Conservation (phyloP, 2,113 vertebrate species). For the Prionailurus viverrinus region DNA sequence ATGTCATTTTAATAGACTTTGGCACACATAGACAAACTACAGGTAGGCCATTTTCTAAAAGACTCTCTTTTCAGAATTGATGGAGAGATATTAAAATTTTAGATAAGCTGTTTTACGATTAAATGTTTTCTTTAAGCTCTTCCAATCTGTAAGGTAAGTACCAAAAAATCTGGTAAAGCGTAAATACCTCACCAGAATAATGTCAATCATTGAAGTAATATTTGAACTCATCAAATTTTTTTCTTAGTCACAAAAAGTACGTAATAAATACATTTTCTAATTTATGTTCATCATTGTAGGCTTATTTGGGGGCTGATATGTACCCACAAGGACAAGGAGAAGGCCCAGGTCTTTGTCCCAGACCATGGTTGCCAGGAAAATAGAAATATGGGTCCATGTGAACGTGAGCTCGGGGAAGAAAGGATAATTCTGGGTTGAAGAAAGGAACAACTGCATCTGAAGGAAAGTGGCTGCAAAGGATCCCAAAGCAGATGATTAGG, state of each 20-base stretch:
- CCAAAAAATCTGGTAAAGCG: background rate
- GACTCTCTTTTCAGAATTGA: background rate
- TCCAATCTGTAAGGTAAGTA: background rate
- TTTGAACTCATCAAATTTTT: background rate
- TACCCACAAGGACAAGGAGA: background rate
- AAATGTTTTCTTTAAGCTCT: conserved; percentile 11
- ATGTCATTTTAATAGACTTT: conserved; percentile 69
- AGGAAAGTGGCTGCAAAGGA: background rate
- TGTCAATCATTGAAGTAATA: background rate
- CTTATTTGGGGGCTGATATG: background rate
- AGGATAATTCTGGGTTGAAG: background rate
- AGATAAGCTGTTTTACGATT: background rate
- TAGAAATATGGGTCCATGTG: background rate
- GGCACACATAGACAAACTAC: conserved; percentile 39
- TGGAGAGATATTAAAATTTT: conserved; percentile 37
- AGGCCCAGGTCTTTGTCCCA: background rate
- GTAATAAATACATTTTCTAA: conserved; percentile 22
- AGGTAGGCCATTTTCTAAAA: conserved; percentile 63
- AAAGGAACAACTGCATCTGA: background rate
- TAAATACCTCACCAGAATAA: background rate
- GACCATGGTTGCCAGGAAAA: background rate
- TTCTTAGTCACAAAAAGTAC: conserved; percentile 32
- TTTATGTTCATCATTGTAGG: background rate
- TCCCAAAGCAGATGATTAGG: background rate
- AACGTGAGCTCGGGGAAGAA: background rate